A percentile compares a stretch with the other conserved stretches of the same genome.
Evolutionary conservation across 2,888 invertebrate genomes (phyloP).

Genomic region (Lasioglossum vierecki): DNA sequence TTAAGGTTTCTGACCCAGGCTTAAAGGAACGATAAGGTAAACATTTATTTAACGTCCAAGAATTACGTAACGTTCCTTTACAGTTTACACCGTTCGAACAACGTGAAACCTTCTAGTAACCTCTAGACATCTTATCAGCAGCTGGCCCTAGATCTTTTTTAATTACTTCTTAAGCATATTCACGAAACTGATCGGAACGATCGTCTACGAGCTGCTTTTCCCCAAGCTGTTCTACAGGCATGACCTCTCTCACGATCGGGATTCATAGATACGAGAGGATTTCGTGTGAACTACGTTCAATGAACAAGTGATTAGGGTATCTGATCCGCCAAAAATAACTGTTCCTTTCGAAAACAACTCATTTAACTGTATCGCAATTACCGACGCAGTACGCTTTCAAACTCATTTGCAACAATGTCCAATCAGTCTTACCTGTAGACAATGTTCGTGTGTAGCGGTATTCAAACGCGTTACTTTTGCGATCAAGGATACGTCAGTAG

Average conservation of each 20-base stretch:
- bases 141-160: conserved; percentile 9
- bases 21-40: conserved; percentile 21
- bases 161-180: not conserved
- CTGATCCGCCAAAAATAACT: conserved; percentile 55
- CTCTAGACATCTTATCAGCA: conserved; percentile 56
- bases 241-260: conserved; percentile 28
- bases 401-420: conserved; percentile 7
- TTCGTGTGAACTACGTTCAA: conserved; percentile 50
- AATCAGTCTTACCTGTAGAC: conserved; percentile 4
- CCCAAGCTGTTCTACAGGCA: not conserved
- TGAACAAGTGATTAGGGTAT: conserved; percentile 54
- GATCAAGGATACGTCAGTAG: not conserved
- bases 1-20: conserved; percentile 6
- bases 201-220: not conserved
- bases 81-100: not conserved
- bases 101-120: conserved; percentile 59
- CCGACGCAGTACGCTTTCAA: not conserved
- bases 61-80: conserved; percentile 19
- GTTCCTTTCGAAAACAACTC: conserved; percentile 27
- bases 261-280: conserved; percentile 41
- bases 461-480: not conserved
- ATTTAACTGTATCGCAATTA: conserved; percentile 21
- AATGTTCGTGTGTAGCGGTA: conserved; percentile 4
- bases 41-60: conserved; percentile 45
- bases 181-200: conserved; percentile 28